These are phyloP conservation scores for Heterohyrax brucei DNA, from an alignment of 2,797 vertebrate species.

Conservation along the genomic window DNA sequence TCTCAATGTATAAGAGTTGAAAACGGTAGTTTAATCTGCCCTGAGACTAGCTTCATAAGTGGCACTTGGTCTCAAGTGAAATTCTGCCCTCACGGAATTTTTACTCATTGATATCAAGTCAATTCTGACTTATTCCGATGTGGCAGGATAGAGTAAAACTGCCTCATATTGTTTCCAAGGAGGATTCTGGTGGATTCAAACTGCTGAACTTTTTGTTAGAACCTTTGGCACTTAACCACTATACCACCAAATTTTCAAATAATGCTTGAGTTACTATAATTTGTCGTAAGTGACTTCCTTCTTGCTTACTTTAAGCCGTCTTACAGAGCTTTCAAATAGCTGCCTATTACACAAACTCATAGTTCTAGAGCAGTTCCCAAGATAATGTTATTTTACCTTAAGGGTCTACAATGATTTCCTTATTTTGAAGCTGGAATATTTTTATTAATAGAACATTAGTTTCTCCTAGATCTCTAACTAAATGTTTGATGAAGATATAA, in stretches of 20 bases:
- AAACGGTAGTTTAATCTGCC: background rate
- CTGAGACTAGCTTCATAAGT: background rate
- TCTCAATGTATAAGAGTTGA: background rate
- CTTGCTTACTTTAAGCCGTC: conserved; percentile 5
- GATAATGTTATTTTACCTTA: background rate
- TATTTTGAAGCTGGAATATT: conserved; percentile 23
- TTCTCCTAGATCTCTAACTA: background rate
- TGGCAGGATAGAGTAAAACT: too few species aligned
- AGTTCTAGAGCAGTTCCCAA: background rate
- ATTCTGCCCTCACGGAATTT: background rate
- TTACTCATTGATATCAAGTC: too few species aligned
- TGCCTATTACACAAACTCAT: background rate
- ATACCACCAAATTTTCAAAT: background rate
- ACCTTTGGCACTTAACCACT: too few species aligned
- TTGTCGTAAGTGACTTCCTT: conserved; percentile 36
- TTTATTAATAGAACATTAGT: background rate
- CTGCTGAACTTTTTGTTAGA: too few species aligned
- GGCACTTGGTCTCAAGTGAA: background rate
- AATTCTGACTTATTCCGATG: too few species aligned
- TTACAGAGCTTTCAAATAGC: background rate
- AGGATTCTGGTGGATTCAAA: too few species aligned
- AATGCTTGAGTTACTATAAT: background rate
- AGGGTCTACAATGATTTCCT: background rate
- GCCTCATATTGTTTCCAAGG: too few species aligned
- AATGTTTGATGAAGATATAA: background rate